Base-by-base conservation (phyloP, 2,888 invertebrate genomes). In the Dexiosoma caninum region DNA sequence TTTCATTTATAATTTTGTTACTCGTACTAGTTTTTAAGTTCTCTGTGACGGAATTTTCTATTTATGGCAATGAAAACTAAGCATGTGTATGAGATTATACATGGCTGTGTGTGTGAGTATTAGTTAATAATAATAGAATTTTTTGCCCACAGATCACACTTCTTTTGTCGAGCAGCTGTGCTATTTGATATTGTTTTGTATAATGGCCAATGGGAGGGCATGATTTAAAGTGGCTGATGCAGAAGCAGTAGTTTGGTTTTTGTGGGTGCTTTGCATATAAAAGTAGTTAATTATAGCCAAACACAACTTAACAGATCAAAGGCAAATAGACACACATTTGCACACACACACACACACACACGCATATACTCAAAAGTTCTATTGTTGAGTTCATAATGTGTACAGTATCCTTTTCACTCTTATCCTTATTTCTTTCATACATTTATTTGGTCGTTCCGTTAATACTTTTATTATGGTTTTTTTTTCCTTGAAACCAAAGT, bases 211-310 rank as follows among this genome's bases (percentile, higher is more conserved):
- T 62, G 42, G 60, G 32, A 6, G 60, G 19, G n/a, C 27, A 55
- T 30, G 37, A 75, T 30, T 66, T 37, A 57, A 74, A 66, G 21
- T 55, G 46, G 44, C 21, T 55, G 46, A 55, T 60, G 27, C 19
- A 83, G 55, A 14, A 46, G 16, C 7, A 55, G 83, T 78, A 85
- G 79, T 85, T 82, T 83, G 82, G 85, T 84, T 57, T 86, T 82
- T 80, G 78, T 57, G 74, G 76, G 76, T 81, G 82, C 80, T 78
- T 87, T 87, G 88, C 87, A 87, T 86, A 85, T 84, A 85, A 84
- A 85, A 86, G 84, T 85, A 85, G 85, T 87, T 88, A 84, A 87
- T 87, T 87, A 87, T 86, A 83, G 82, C 83, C 4, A 67, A 35
- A 69, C 55, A 82, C 79, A 77, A 66, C 57, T 21, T 21, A 32